Percentiles rank a stretch among this genome's conserved stretches.
Conservation (phyloP, 2,888 invertebrate genomes). For the Lasioglossum villosulum region DNA sequence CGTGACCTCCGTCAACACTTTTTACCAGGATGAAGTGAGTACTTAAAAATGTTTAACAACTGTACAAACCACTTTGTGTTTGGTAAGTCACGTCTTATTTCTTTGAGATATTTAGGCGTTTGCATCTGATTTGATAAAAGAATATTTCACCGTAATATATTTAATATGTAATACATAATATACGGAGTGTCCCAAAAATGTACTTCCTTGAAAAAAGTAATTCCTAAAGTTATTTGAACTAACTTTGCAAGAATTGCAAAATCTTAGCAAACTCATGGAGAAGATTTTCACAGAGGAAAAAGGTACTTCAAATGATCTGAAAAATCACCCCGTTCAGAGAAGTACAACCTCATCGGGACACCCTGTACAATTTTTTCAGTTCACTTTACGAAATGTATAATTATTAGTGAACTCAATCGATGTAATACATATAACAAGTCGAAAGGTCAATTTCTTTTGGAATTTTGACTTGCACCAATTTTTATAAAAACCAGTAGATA, state of each 20-base stretch:
- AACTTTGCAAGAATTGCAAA: too few species aligned
- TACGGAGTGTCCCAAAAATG: background rate
- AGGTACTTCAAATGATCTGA: background rate
- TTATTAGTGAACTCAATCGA: background rate
- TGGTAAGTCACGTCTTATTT: background rate
- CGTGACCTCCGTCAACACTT: constrained; percentile 22
- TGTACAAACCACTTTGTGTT: constrained; percentile 28
- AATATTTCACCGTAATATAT: background rate
- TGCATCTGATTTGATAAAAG: background rate
- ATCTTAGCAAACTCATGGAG: background rate
- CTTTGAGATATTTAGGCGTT: background rate
- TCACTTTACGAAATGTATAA: background rate
- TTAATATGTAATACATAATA: background rate
- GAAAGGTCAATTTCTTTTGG: background rate
- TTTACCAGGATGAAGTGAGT: constrained; percentile 51
- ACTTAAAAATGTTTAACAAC: constrained; percentile 28
- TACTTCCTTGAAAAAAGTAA: background rate
- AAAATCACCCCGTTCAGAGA: background rate
- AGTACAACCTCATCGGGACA: background rate
- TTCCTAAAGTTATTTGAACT: too few species aligned
- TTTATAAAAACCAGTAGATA: background rate
- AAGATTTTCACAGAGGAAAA: background rate
- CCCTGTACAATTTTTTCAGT: background rate
- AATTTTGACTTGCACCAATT: background rate
- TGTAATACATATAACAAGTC: background rate